Percentiles rank a stretch among this genome's conserved stretches.
phyloP scores from a whole-genome alignment of 2,888 invertebrate genomes.

The Synergus laeviventris region DNA sequence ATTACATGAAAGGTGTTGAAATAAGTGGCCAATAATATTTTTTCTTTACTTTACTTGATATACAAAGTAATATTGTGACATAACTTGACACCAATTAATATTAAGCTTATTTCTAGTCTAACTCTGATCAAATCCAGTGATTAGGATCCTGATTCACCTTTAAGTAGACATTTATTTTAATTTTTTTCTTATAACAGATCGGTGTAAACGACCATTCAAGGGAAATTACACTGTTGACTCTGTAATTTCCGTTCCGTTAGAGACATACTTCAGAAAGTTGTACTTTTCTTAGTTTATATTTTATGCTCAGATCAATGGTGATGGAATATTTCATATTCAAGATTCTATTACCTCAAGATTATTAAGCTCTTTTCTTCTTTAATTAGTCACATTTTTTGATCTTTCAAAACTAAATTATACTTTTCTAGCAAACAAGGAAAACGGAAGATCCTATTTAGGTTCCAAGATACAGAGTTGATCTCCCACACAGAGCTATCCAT shows the following conservation, averaged over 20 bases:
- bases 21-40: conserved; percentile 18
- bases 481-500: neutral
- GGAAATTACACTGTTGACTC: conserved; percentile 34
- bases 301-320: conserved; percentile 3
- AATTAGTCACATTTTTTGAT: neutral
- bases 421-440: neutral
- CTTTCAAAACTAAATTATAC: neutral
- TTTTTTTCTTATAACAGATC: conserved; percentile 31
- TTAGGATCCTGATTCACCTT: conserved; percentile 8
- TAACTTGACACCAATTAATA: conserved; percentile 14
- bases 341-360: conserved; percentile 8
- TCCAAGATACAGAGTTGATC: neutral
- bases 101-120: neutral
- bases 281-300: conserved; percentile 31
- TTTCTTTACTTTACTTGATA: neutral
- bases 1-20: neutral
- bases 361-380: neutral
- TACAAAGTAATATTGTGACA: neutral
- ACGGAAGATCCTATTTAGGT: neutral
- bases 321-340: conserved; percentile 11
- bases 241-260: conserved; percentile 39
- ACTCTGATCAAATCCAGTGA: conserved; percentile 3
- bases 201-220: conserved; percentile 30
- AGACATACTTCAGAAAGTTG: conserved; percentile 36
- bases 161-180: conserved; percentile 34